These are phyloP conservation scores for Scomberomorus guttatus DNA, from an alignment of 2,797 vertebrate genomes.

Conservation along the genomic window DNA sequence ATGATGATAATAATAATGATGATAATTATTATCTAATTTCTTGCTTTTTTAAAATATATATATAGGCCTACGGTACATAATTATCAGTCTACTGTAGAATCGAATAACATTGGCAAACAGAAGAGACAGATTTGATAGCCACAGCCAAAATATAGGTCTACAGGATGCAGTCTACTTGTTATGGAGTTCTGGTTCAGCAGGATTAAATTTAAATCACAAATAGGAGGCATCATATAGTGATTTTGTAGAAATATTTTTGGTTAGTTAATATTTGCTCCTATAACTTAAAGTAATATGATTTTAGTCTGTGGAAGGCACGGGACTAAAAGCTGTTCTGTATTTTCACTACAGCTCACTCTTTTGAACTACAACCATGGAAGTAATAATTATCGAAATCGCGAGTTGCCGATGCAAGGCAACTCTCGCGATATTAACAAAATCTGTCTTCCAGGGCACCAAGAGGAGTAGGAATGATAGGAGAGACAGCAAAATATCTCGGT, in stretches of 20 bases:
- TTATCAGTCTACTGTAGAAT: neutral
- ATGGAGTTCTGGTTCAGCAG: neutral
- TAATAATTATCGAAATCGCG: neutral
- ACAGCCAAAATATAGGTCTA: neutral
- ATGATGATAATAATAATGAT: neutral
- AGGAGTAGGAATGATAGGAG: constrained; percentile 58
- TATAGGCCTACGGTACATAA: neutral
- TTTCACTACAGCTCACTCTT: neutral
- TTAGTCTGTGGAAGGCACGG: neutral
- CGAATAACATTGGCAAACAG: neutral
- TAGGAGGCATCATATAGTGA: neutral
- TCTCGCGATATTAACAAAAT: constrained; percentile 80
- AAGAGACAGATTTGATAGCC: neutral
- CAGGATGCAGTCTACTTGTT: neutral
- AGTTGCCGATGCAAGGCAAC: neutral
- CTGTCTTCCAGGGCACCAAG: constrained; percentile 68
- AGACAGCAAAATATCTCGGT: constrained; percentile 61
- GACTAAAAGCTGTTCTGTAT: neutral
- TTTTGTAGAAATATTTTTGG: neutral
- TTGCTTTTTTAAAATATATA: neutral
- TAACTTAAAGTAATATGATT: neutral
- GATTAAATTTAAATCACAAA: neutral
- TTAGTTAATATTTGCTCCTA: neutral
- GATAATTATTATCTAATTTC: neutral
- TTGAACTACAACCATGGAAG: constrained; percentile 43